These are phyloP conservation scores for Ctenodactylus gundi DNA, from an alignment of 2,113 vertebrate species.

Conservation along the genomic window DNA sequence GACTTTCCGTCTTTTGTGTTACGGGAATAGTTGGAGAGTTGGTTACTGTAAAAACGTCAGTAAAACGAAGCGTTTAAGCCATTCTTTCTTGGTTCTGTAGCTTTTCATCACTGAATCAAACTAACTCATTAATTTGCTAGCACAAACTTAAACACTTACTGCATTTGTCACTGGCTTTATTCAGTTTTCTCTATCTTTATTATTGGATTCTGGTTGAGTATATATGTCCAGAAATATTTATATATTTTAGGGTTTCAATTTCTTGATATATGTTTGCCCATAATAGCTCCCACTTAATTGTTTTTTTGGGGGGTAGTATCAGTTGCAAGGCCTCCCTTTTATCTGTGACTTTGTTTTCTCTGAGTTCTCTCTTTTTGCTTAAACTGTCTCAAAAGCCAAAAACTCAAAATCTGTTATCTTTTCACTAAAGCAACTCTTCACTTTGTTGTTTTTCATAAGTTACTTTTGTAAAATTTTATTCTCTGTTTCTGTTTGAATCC, in stretches of 20 bases:
- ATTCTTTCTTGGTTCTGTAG: neutral
- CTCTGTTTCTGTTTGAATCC: too few species aligned
- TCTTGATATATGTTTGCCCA: neutral
- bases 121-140: too few species aligned
- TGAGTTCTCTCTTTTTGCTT: neutral
- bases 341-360: neutral
- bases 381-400: too few species aligned
- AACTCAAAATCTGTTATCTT: too few species aligned
- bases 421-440: neutral
- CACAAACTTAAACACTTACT: too few species aligned
- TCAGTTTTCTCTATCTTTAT: neutral
- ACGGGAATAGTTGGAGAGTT: neutral
- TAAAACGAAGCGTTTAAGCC: neutral
- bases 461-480: neutral
- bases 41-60: neutral
- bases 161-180: neutral
- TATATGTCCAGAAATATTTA: neutral
- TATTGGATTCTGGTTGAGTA: neutral
- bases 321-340: too few species aligned
- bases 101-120: neutral
- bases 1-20: neutral
- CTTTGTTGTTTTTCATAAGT: neutral
- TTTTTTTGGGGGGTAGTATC: too few species aligned
- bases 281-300: too few species aligned
- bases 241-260: neutral